These are phyloP conservation scores for Diabrotica undecimpunctata DNA, from an alignment of 1,140 invertebrate species.

Conservation along the genomic window DNA sequence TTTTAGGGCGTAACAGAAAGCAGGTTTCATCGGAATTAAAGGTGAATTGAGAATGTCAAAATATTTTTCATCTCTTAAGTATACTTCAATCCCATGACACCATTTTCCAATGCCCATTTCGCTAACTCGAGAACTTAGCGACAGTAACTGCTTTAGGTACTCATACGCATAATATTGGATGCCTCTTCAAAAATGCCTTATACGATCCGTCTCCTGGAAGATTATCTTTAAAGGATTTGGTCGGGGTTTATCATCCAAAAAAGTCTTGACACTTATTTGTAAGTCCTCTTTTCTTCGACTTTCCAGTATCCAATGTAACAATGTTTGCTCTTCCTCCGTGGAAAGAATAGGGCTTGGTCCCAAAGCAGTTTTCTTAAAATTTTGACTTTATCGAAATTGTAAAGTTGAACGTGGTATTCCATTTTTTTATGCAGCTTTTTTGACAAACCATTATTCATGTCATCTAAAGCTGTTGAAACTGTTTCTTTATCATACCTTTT, in stretches of 20 bases:
- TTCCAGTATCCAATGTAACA: no score
- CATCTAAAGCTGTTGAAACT: conserved; percentile 18
- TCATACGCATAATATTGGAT: no score
- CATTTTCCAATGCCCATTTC: conserved; percentile 42
- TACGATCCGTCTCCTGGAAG: conserved; percentile 39
- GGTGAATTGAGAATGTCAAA: conserved; percentile 37
- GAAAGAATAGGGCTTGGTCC: conserved; percentile 27
- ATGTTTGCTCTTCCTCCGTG: conserved; percentile 22
- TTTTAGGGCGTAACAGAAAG: conserved; percentile 42
- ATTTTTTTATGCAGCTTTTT: conserved; percentile 18
- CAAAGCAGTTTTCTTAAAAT: conserved; percentile 17
- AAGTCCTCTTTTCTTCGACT: no score
- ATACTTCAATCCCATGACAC: conserved; percentile 42
- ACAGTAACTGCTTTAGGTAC: conserved; percentile 25
- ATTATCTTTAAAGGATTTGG: conserved; percentile 39
- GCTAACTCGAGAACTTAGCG: conserved; percentile 34
- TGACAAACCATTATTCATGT: conserved; percentile 18
- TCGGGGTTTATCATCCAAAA: conserved; percentile 20
- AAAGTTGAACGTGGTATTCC: conserved; percentile 20
- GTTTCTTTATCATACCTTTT: conserved; percentile 20
- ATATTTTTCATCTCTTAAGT: conserved; percentile 33
- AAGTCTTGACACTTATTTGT: no score
- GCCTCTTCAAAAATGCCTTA: conserved; percentile 38
- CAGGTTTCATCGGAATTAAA: conserved; percentile 46
- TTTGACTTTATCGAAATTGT: conserved; percentile 21